Conservation (phyloP, 1,140 invertebrate species). For the Pseudobourletiella spinata region DNA sequence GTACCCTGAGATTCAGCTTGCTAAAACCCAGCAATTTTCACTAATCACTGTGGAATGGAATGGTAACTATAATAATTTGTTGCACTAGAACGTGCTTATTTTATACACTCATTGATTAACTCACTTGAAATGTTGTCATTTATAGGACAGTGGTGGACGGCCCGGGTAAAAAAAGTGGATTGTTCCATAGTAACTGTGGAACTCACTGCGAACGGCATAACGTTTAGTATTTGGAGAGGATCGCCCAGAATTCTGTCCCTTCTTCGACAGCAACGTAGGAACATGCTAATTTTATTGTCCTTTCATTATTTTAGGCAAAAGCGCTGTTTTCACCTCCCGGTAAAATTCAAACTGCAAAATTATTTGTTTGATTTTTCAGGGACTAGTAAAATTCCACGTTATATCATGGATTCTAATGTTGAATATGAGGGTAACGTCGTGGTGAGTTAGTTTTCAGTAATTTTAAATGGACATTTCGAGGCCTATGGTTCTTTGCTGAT, state of each 20-base stretch:
- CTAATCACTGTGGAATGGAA: slow-evolving; percentile 75
- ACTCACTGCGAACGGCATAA: slow-evolving; percentile 62
- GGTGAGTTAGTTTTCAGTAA: too few species aligned
- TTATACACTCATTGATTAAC: background rate
- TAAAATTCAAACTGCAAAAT: too few species aligned
- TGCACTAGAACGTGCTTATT: too few species aligned
- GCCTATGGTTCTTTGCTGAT: too few species aligned
- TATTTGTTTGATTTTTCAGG: too few species aligned
- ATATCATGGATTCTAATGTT: too few species aligned
- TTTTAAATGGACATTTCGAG: too few species aligned
- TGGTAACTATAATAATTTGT: too few species aligned
- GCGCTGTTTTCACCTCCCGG: background rate
- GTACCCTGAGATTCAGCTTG: slow-evolving; percentile 86
- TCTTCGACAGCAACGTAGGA: slow-evolving; percentile 47
- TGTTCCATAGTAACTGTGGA: slow-evolving; percentile 78
- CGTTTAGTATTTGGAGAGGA: slow-evolving; percentile 88
- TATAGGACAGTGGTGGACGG: slow-evolving; percentile 60
- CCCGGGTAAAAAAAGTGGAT: slow-evolving; percentile 70
- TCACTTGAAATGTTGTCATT: background rate
- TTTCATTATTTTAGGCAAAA: too few species aligned
- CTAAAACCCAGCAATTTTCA: slow-evolving; percentile 66
- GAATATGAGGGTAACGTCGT: slow-evolving; percentile 1
- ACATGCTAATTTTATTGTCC: too few species aligned
- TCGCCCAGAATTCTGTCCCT: slow-evolving; percentile 72
- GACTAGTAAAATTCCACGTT: too few species aligned